Evolutionary conservation across 2,888 invertebrate genomes (phyloP).

Genomic region (Erannis defoliaria): DNA sequence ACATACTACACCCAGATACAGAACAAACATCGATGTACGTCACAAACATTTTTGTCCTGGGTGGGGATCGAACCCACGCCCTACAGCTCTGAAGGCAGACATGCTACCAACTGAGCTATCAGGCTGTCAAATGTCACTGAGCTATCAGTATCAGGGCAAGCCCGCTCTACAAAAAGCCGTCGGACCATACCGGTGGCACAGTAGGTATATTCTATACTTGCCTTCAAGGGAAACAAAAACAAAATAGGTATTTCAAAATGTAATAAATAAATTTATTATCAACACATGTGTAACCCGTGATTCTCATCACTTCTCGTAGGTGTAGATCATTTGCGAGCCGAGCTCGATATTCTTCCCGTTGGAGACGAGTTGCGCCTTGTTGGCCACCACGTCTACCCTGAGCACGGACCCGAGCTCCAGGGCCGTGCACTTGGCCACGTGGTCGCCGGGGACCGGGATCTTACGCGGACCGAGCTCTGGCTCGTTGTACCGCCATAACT

Average conservation of each 20-base stretch:
- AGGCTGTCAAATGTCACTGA: no score
- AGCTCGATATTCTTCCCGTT: slow-evolving; percentile 78
- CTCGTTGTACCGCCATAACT: slow-evolving; percentile 93
- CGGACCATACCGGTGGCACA: no score
- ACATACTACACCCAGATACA: no score
- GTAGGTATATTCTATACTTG: no score
- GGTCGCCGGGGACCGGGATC: slow-evolving; percentile 90
- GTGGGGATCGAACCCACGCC: no score
- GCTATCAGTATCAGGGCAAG: no score
- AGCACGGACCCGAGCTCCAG: slow-evolving; percentile 82
- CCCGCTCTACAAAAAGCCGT: no score
- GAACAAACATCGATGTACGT: no score
- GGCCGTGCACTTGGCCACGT: slow-evolving; percentile 87
- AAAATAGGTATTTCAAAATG: slow-evolving; percentile 5
- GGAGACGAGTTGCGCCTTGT: slow-evolving; percentile 73
- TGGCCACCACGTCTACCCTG: slow-evolving; percentile 77
- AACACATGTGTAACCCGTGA: slow-evolving; percentile 41
- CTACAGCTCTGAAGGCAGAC: no score
- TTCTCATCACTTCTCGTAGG: slow-evolving; percentile 70
- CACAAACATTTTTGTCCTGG: no score
- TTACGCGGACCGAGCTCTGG: slow-evolving; percentile 91
- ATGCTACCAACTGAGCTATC: no score
- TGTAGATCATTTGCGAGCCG: slow-evolving; percentile 85
- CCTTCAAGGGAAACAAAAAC: not conserved
- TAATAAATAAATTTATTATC: slow-evolving; percentile 51